Evolutionary conservation across 2,888 invertebrate genomes (phyloP), one percentile per base, ranked within the genome.

Genomic region (Eristalis arbustorum): DNA sequence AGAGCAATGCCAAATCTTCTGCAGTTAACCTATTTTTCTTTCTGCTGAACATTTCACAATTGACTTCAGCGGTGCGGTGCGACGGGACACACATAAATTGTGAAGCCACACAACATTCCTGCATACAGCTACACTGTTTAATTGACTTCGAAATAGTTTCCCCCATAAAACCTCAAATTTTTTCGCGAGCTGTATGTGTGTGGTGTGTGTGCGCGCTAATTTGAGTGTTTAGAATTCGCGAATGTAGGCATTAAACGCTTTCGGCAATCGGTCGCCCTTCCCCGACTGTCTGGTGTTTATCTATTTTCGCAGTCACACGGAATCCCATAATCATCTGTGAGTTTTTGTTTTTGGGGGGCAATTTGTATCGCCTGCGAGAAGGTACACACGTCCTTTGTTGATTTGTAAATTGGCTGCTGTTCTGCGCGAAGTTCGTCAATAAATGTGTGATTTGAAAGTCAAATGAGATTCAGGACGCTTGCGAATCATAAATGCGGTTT

Each of bases 21-120:
- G 78, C 71, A 71, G 78, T 78, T 78, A 78, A 78, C 78, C 78
- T 72, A 78, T 59, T 49, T 64, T 22, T 61, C 22, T 64, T 37
- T 13, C 10, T 18, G 13, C 13, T 18, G 18, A 22, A 1, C 3
- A 64, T 34, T 37, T 34, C 59, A 18, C 23, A 57, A 69, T 57
- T 31, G 40, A 57, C 62, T 63, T 63, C 11, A n/a, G 34, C n/a
- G 11, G 22, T 25, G 62, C 8, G 8, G 10, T 25, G 31, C 8
- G 31, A 10, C 8, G 6, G 31, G 34, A 23, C 34, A 68, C 62
- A 63, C n/a, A 49, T 49, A 31, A n/a, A 49, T 67, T 10, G n/a
- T 31, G 6, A n/a, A n/a, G n/a, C 11, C 31, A n/a, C 49, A 57
- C 4, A 22, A 14, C 37, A 34, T 23, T 31, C 6, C 34, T 13